Conservation (phyloP, 2,797 vertebrate species). For the Poecilia gillii region DNA sequence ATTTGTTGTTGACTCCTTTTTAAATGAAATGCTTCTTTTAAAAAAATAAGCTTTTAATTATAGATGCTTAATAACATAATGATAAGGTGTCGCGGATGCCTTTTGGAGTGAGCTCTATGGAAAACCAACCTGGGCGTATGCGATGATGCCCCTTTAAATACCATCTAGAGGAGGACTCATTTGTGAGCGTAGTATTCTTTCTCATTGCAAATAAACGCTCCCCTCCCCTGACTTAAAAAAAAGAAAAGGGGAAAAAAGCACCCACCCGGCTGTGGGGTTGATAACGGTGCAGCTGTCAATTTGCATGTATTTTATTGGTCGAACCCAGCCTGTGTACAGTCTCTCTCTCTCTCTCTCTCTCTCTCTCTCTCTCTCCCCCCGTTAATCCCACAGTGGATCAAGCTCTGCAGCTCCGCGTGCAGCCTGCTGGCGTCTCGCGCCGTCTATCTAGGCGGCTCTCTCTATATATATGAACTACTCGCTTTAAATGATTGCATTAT, state of each 20-base stretch:
- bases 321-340: conserved; percentile 63
- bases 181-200: conserved; percentile 48
- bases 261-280: conserved; percentile 61
- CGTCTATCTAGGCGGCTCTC: conserved; percentile 1
- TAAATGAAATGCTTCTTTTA: background rate
- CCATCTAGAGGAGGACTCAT: conserved; percentile 30
- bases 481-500: conserved; percentile 71
- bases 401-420: conserved; percentile 48
- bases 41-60: background rate
- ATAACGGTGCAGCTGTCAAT: conserved; percentile 77
- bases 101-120: conserved; percentile 35
- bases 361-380: too few relatives aligned
- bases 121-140: conserved; percentile 65
- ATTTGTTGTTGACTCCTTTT: background rate
- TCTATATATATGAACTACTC: conserved; percentile 9
- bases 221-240: background rate
- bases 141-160: conserved; percentile 31
- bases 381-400: conserved; percentile 76
- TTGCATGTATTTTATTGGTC: conserved; percentile 72
- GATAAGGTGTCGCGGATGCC: conserved; percentile 4
- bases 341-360: conserved; percentile 25
- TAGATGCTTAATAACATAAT: background rate
- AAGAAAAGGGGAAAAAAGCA: conserved; percentile 22
- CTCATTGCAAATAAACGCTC: conserved; percentile 50
- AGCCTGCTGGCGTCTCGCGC: conserved; percentile 42